phyloP scores from a whole-genome alignment of 2,113 vertebrate genomes.

The Dicentrarchus labrax region DNA sequence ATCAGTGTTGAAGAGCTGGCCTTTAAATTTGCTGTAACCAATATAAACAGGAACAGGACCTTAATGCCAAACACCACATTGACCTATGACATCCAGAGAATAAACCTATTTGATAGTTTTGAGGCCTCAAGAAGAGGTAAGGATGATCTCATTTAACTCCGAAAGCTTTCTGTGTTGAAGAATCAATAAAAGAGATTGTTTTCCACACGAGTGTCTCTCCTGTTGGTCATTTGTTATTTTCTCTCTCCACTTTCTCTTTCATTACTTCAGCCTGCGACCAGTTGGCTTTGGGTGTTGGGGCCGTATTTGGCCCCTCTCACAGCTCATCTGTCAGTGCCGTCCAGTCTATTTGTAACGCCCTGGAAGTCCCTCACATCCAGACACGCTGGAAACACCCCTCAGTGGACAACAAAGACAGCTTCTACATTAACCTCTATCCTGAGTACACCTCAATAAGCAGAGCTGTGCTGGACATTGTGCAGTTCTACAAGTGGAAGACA shows the following conservation, averaged over 20 bases:
- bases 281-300: slow-evolving; percentile 94
- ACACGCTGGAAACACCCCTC: slow-evolving; percentile 97
- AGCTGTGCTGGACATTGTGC: slow-evolving; percentile 94
- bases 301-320: slow-evolving; percentile 95
- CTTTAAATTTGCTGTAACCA: slow-evolving; percentile 98
- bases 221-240: neutral
- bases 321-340: slow-evolving; percentile 97
- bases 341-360: slow-evolving; percentile 97
- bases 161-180: neutral
- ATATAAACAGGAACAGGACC: slow-evolving; percentile 96
- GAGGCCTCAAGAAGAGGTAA: slow-evolving; percentile 97
- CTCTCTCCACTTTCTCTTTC: neutral
- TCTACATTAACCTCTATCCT: slow-evolving; percentile 97
- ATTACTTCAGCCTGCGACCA: slow-evolving; percentile 92
- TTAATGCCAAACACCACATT: slow-evolving; percentile 98
- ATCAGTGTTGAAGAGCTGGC: slow-evolving; percentile 97
- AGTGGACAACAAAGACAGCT: slow-evolving; percentile 94
- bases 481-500: slow-evolving; percentile 95
- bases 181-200: neutral
- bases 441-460: slow-evolving; percentile 96
- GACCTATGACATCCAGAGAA: slow-evolving; percentile 99
- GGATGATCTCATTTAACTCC: neutral
- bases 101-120: slow-evolving; percentile 98
- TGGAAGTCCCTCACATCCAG: slow-evolving; percentile 98
- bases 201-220: neutral